Conservation (phyloP, 2,113 vertebrate genomes). For the Coracopsis vasa region DNA sequence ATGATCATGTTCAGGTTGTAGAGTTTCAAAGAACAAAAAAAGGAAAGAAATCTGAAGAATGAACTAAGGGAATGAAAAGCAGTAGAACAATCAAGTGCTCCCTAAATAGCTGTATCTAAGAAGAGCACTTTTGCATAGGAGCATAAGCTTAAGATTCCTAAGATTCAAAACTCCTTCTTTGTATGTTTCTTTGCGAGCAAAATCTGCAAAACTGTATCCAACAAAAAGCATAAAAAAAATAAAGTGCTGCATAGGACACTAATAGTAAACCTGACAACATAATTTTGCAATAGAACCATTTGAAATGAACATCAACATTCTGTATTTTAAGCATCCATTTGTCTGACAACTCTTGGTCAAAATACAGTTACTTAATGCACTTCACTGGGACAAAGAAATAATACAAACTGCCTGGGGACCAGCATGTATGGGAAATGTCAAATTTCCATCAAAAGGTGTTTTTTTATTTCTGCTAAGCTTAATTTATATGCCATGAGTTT, state of each 20-base stretch:
- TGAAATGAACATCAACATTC: neutral
- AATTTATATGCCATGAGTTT: constrained; percentile 49
- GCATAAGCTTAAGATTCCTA: neutral
- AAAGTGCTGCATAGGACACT: neutral
- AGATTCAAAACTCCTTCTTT: neutral
- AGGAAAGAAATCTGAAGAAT: neutral
- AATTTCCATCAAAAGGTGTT: neutral
- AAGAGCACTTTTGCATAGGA: neutral
- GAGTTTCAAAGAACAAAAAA: neutral
- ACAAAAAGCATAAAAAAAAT: neutral
- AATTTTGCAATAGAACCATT: neutral
- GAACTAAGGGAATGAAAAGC: neutral
- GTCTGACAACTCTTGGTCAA: neutral
- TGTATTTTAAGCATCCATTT: neutral
- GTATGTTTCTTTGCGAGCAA: neutral
- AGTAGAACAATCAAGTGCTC: neutral
- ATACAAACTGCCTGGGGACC: neutral
- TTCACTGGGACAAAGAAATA: neutral
- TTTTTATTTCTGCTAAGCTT: constrained; percentile 14
- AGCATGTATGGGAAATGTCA: neutral
- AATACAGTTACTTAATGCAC: neutral
- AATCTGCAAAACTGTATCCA: neutral
- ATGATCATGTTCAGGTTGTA: neutral
- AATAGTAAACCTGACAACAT: neutral
- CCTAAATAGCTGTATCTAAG: neutral